Evolutionary conservation across 1,140 invertebrate genomes (phyloP), one percentile per base, ranked within the genome.

Genomic region (Bombus waltoni): DNA sequence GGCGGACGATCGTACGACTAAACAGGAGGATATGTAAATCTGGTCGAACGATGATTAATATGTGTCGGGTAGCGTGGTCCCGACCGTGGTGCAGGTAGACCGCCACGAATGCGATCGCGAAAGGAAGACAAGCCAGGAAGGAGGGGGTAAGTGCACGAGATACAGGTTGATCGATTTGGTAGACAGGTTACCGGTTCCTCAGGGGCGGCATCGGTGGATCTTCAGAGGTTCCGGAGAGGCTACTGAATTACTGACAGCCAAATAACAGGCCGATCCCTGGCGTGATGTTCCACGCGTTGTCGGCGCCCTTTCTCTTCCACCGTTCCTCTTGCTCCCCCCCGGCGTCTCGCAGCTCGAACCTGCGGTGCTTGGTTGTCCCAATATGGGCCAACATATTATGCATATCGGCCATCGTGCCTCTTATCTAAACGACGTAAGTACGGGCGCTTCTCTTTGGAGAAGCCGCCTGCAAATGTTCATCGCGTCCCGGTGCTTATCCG

Each of bases 161-260:
- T 88, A 87, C 89, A 89, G 89, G 91, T 90, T 91, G 92, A 92
- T 93, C 89, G 89, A 92, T 91, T 87, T 88, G 87, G 65, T 79
- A 83, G 87, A 89, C 87, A 89, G 91, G 74, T 92, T 92, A 91
- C 88, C 86, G 90, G 87, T 90, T 91, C 83, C 90, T 89, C 70
- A 84, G 84, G 85, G 89, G 87, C 90, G 89, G 85, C 86, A 91
- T 92, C 85, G 68, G 89, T 87, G 80, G 81, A 76, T 80, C 85
- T 90, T 90, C 89, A 92, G 89, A 90, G 88, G 87, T 84, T 82
- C 87, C 86, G 66, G 35, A 83, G 88, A 86, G 85, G 88, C 93
- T 93, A 93, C 93, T 93, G 93, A 93, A 94, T 93, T 93, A 92
- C 92, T 92, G 93, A 93, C 92, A 93, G 91, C 92, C 93, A 93